A percentile compares a stretch with the other conserved stretches of the same genome.
phyloP scores from a whole-genome alignment of 2,113 vertebrate genomes.

The Apus apus region DNA sequence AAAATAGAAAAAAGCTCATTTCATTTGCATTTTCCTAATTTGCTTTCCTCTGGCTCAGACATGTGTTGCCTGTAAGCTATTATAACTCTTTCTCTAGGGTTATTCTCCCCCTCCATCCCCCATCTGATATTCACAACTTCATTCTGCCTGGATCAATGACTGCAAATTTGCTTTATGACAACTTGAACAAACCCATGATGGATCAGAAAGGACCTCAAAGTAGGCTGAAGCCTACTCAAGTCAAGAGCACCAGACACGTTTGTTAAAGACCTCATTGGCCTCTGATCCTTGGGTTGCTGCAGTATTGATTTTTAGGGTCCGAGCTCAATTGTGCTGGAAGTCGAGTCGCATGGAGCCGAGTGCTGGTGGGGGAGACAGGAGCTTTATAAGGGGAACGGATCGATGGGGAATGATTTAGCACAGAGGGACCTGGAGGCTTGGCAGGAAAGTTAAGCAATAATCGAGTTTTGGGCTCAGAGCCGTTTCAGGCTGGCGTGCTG shows the following conservation, averaged over 20 bases:
- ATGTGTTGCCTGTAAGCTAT: slow-evolving; percentile 71
- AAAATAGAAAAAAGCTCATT: slow-evolving; percentile 22
- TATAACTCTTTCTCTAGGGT: slow-evolving; percentile 68
- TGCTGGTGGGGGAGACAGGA: slow-evolving; percentile 74
- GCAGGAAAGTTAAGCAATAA: slow-evolving; percentile 75
- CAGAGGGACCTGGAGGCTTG: slow-evolving; percentile 76
- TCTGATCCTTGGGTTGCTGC: slow-evolving; percentile 84
- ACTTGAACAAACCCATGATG: slow-evolving; percentile 79
- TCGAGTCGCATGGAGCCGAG: slow-evolving; percentile 73
- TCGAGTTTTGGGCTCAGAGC: slow-evolving; percentile 61
- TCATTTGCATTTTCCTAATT: slow-evolving; percentile 63
- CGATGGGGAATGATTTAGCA: slow-evolving; percentile 82
- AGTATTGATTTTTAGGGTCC: slow-evolving; percentile 83
- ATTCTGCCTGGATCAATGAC: slow-evolving; percentile 83
- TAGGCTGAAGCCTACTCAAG: slow-evolving; percentile 73
- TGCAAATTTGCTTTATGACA: slow-evolving; percentile 90
- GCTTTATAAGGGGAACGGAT: slow-evolving; percentile 82
- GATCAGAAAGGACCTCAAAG: slow-evolving; percentile 75
- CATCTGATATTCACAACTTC: slow-evolving; percentile 68
- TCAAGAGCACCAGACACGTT: slow-evolving; percentile 85
- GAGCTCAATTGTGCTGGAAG: slow-evolving; percentile 85
- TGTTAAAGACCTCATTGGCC: slow-evolving; percentile 92
- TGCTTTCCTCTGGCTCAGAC: slow-evolving; percentile 54
- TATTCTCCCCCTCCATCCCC: slow-evolving; percentile 11
- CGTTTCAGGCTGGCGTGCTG: slow-evolving; percentile 25